A percentile compares a stretch with the other conserved stretches of the same genome.
phyloP scores from a whole-genome alignment of 2,113 vertebrate genomes.

The Lota lota region DNA sequence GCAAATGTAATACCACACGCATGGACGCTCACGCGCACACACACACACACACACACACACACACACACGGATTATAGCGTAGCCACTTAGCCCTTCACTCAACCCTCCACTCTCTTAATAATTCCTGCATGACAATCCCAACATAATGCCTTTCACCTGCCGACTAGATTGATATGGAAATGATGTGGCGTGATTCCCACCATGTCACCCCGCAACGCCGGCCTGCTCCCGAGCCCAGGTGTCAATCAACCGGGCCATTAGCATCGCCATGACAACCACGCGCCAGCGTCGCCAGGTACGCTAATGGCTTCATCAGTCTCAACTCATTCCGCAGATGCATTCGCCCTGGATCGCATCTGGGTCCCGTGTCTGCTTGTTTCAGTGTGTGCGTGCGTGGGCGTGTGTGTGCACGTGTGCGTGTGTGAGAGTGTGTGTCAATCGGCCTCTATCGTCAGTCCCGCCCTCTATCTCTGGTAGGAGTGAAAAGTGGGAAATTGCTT shows the following conservation, averaged over 20 bases:
- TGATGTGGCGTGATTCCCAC: conserved; percentile 49
- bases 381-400: not conserved
- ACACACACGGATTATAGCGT: not conserved
- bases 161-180: conserved; percentile 60
- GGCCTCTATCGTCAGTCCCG: no score
- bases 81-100: no score
- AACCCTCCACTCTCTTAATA: no score
- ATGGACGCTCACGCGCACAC: conserved; percentile 8
- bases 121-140: conserved; percentile 24
- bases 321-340: conserved; percentile 10
- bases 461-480: conserved; percentile 14
- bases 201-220: conserved; percentile 27
- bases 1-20: not conserved
- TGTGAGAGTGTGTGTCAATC: conserved; percentile 1
- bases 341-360: conserved; percentile 34
- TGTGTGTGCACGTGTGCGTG: not conserved
- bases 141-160: conserved; percentile 31
- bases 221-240: conserved; percentile 8
- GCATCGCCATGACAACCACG: conserved; percentile 5
- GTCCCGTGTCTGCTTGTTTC: conserved; percentile 40
- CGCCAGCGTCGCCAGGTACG: conserved; percentile 23
- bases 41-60: conserved; percentile 5
- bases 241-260: conserved; percentile 57
- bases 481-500: conserved; percentile 53
- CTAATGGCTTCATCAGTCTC: conserved; percentile 40